These are phyloP conservation scores for Nycticebus coucang DNA, from an alignment of 2,113 vertebrate genomes.

Conservation along the genomic window DNA sequence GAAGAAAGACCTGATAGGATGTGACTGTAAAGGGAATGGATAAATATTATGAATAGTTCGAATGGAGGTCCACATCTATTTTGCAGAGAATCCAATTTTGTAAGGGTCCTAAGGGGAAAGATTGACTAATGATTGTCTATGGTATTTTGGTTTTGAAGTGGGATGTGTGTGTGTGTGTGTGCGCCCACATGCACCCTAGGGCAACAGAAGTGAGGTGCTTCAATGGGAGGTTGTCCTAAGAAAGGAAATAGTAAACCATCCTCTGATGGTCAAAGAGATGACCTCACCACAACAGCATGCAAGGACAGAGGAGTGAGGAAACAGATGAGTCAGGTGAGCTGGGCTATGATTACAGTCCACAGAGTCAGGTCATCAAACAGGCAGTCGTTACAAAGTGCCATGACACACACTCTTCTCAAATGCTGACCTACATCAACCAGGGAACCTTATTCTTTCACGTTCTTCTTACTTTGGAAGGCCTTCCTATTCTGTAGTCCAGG, in stretches of 20 bases:
- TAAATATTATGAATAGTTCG: background rate
- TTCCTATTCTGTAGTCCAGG: background rate
- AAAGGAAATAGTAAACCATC: background rate
- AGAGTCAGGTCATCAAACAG: slow-evolving; percentile 10
- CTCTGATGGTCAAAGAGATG: background rate
- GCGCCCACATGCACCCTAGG: no score
- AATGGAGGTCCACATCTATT: background rate
- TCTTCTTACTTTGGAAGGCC: background rate
- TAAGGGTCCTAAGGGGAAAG: background rate
- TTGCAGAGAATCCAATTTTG: background rate
- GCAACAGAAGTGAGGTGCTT: background rate
- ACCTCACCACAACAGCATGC: background rate
- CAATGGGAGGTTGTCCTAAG: background rate
- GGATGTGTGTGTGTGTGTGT: background rate
- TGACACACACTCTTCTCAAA: background rate
- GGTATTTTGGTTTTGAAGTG: background rate
- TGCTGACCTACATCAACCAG: background rate
- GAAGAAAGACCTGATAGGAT: background rate
- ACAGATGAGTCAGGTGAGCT: background rate
- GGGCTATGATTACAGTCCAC: background rate
- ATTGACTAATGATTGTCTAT: background rate
- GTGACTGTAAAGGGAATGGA: background rate
- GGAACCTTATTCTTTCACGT: background rate
- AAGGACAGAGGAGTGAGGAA: background rate
- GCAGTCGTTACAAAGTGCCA: background rate